Conservation (phyloP, 2,888 invertebrate genomes). For the Hermaeophaga mercurialis region DNA sequence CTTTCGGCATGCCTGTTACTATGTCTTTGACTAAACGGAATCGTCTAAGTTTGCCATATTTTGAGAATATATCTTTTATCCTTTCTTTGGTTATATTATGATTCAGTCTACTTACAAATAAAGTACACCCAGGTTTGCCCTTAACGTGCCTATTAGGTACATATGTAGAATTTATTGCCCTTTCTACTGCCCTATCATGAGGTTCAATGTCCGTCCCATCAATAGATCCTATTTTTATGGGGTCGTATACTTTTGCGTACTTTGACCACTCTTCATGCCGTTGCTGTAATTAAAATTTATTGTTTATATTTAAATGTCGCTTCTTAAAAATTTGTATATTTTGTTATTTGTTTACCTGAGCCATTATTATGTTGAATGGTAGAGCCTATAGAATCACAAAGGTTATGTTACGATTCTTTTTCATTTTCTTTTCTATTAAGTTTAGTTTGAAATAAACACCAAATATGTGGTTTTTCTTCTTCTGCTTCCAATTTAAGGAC, state of each 20-base stretch:
- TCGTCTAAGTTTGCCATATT: constrained; percentile 68
- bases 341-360: too few relatives aligned
- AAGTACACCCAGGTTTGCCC: constrained; percentile 71
- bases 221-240: constrained; percentile 83
- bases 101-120: constrained; percentile 78
- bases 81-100: constrained; percentile 69
- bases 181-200: constrained; percentile 76
- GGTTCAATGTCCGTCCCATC: constrained; percentile 84
- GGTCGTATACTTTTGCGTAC: constrained; percentile 71
- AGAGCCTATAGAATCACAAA: too few relatives aligned
- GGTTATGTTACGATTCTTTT: too few relatives aligned
- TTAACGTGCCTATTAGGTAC: constrained; percentile 68
- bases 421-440: too few relatives aligned
- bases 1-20: constrained; percentile 77
- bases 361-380: background rate
- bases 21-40: constrained; percentile 76
- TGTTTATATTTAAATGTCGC: background rate
- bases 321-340: too few relatives aligned
- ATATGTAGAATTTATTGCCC: constrained; percentile 73
- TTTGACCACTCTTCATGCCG: constrained; percentile 58
- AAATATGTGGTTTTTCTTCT: too few relatives aligned
- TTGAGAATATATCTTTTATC: constrained; percentile 63
- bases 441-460: too few relatives aligned
- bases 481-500: too few relatives aligned
- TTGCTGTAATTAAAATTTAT: background rate